Base-by-base conservation (phyloP, 2,113 vertebrate species). In the Genyomyrus donnyi region DNA sequence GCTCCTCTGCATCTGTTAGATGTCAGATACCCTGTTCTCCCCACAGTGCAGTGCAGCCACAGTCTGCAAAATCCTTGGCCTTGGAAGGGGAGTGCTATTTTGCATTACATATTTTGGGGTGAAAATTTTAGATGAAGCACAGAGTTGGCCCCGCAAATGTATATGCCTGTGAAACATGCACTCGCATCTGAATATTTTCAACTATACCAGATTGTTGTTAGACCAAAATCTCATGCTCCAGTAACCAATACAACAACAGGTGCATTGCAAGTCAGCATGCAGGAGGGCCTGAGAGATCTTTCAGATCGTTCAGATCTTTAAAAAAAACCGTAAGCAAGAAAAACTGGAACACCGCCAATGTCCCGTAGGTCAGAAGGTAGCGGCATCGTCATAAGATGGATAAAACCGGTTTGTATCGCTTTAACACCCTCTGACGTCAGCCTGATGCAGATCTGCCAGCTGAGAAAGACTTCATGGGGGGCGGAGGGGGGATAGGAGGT, bases 351-450 rank as follows among this genome's bases (percentile, higher is more conserved):
- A 11, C 10, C 24, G 52, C 77, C 89, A 62, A 39, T 27, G n/a
- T 50, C 53, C 87, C 58, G 49, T 89, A 85, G 77, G 89, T 89
- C 77, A 89, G 49, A 85, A 46, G 49, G 89, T 50, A 46, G 42
- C 13, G 24, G 77, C 80, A 15, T 45, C 21, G 17, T 84, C 52
- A 87, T 50, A 39, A 58, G 35, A n/a, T 46, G 39, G 50, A 56
- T 17, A 19, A 56, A 88, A 90, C 0, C 50, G 91, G 92, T 88
- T 91, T 77, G 91, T 95, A 92, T 93, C 93, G 53, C 95, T 95
- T 95, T 95, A 95, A 95, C 66, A 91, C 93, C 77, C 91, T 94
- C 94, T 96, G 95, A 96, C 95, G 95, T 96, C 95, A 96, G 52
- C 89, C 91, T 94, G 95, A 95, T 95, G 95, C 96, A 94, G 94